Base-by-base conservation (phyloP, 2,888 invertebrate species). In the Apotomis capreana region DNA sequence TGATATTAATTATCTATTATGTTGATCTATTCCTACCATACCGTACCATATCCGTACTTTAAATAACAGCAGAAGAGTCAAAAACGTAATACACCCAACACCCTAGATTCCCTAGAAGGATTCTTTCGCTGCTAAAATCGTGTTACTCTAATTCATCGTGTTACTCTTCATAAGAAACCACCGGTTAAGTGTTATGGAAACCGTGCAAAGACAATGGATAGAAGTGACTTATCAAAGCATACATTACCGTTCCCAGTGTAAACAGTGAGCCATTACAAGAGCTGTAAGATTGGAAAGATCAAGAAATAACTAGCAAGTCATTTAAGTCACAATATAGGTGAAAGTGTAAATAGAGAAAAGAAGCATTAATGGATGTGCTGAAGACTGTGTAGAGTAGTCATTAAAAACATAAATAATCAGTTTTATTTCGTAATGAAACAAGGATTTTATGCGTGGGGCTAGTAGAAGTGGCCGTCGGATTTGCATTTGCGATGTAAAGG, bases 341-440 rank as follows among this genome's bases (percentile, higher is more conserved):
- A 71, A 71, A 72, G 61, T 68, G 52, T 44, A 44, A 36, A 15
- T 49, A 64, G 60, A 37, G 68, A 44, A 36, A 67, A 69, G 40
- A 69, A 65, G 73, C 73, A 59, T 69, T 61, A 71, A 49, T 37
- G 37, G 52, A 46, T 37, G 69, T 63, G 58, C 58, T 72, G 51
- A 57, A 13, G 40, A 44, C n/a, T 40, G 51, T 49, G 40, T 57
- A 62, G 71, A 59, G 70, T 9, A 37, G 57, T 73, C 46, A 57
- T 15, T 63, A 54, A 63, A 54, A 1, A 54, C 13, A 63, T 9
- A 13, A 52, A 9, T 15, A 36, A 62, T 51, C 13, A 51, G 13
- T 13, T 62, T 63, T 15, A 40, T 2, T 37, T 37, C 3, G 36
- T 51, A 12, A 36, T 62, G 6, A 37, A 62, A 36, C 10, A 37